These are phyloP conservation scores for Crambe crambe DNA, from an alignment of 37 sponge, comb jelly and placozoan species.

Conservation along the genomic window DNA sequence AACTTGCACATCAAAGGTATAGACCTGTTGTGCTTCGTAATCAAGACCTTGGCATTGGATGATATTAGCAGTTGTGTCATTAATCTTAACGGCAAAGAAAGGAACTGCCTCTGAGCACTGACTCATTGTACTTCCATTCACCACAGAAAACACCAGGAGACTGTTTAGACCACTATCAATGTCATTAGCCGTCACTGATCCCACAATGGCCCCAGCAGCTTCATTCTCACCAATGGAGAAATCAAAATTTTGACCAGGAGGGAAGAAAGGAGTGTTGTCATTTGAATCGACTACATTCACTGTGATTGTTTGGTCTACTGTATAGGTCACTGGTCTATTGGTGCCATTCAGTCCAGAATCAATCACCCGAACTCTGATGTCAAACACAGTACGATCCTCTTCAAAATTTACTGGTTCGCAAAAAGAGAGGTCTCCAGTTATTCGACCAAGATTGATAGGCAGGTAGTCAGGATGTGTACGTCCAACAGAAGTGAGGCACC, in stretches of 20 bases:
- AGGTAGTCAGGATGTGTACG: constrained; percentile 2
- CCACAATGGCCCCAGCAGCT: constrained; percentile 1
- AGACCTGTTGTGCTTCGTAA: constrained; percentile 18
- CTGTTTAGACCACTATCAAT: constrained; percentile 52
- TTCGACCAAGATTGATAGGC: constrained; percentile 18
- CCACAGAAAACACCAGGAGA: constrained; percentile 29
- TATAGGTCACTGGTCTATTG: neutral
- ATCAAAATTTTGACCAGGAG: constrained; percentile 1
- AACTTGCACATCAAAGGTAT: constrained; percentile 25
- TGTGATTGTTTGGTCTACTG: neutral
- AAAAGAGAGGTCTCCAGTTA: constrained; percentile 42
- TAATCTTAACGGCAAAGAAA: constrained; percentile 24
- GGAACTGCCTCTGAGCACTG: constrained; percentile 20
- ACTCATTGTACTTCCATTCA: constrained; percentile 4
- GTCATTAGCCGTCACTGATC: constrained; percentile 38
- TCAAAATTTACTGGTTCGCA: constrained; percentile 46
- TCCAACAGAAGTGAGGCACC: constrained; percentile 12
- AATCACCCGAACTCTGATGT: neutral
- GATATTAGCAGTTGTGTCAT: constrained; percentile 17
- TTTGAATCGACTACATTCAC: constrained; percentile 60
- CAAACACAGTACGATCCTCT: neutral
- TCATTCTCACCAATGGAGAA: constrained; percentile 32
- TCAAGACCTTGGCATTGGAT: constrained; percentile 21
- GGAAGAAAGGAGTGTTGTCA: constrained; percentile 56
- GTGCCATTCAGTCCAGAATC: neutral